Base-by-base conservation (phyloP, 2,888 invertebrate genomes). In the Ernsta delagoae region DNA sequence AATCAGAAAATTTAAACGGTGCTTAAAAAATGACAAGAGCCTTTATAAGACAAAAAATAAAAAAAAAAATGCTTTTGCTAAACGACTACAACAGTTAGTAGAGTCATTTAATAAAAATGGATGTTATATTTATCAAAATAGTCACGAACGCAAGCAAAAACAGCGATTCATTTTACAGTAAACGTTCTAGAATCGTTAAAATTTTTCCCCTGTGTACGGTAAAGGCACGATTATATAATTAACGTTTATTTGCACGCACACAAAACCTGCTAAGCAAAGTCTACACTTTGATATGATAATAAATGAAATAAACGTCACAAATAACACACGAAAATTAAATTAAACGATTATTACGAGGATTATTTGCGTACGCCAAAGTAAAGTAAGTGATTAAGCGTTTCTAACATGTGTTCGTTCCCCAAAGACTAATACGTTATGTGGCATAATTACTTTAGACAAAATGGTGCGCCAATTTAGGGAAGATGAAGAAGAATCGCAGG, bases 401-500 rank as follows among this genome's bases (percentile, higher is more conserved):
- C 86, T 85, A 87, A 89, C 90, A 88, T 88, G 85, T 88, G 87
- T 87, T 86, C 82, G 80, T 85, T 92, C 92, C 91, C 91, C 87
- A 89, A 91, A 90, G 91, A 90, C 90, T 91, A 92, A 92, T 91
- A 89, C 85, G 87, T 90, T 90, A 89, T 89, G 85, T 87, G 85
- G 87, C 85, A 88, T 92, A 92, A 92, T 92, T 92, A 90, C 87
- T 89, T 91, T 88, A 88, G 87, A 88, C 85, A 89, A 90, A 92
- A 81, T 84, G 87, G 86, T 76, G 85, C 83, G 86, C 87, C 90
- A 83, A 87, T 89, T 92, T 88, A 89, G 87, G 87, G 88, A 89
- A 90, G 91, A 92, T 89, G 90, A 90, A 92, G 92, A 91, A 90
- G 90, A 91, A 91, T 91, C 88, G 87, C 90, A 92, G 90, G 91